Evolutionary conservation across 2,797 vertebrate species (phyloP).

Genomic region (Stomatorhinus walkeri): DNA sequence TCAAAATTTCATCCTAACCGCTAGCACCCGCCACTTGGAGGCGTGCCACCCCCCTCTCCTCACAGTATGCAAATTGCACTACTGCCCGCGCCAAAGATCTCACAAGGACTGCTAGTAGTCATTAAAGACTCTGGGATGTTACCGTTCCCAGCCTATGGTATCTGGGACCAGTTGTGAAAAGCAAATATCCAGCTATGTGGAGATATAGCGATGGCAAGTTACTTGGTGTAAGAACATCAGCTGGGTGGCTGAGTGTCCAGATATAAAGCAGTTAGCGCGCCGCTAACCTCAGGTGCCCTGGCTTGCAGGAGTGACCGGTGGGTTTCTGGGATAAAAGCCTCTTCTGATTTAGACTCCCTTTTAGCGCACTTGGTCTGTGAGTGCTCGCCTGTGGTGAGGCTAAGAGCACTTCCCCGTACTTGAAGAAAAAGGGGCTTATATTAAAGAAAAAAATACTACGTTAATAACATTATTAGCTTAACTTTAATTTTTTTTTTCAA

Average conservation of each 20-base stretch:
- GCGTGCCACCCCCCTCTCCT: neutral
- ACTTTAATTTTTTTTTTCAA: neutral
- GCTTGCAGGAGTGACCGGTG: neutral
- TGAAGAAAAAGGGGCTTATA: neutral
- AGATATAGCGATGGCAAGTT: neutral
- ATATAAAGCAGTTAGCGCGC: neutral
- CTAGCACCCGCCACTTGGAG: neutral
- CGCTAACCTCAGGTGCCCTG: neutral
- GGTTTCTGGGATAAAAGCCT: neutral
- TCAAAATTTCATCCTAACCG: neutral
- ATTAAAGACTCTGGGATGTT: neutral
- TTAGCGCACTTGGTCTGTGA: neutral
- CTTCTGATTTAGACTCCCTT: neutral
- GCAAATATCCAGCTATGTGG: neutral
- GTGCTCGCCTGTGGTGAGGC: neutral
- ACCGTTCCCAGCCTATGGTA: neutral
- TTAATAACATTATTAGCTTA: neutral
- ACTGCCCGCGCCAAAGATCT: neutral
- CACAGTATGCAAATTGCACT: neutral
- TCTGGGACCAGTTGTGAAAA: neutral
- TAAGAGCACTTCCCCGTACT: neutral
- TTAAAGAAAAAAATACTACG: neutral
- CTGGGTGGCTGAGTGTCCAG: neutral
- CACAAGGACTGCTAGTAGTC: neutral
- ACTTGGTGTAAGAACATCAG: neutral